Conservation (phyloP, 2,113 vertebrate species). For the Brachyhypopomus occidentalis region DNA sequence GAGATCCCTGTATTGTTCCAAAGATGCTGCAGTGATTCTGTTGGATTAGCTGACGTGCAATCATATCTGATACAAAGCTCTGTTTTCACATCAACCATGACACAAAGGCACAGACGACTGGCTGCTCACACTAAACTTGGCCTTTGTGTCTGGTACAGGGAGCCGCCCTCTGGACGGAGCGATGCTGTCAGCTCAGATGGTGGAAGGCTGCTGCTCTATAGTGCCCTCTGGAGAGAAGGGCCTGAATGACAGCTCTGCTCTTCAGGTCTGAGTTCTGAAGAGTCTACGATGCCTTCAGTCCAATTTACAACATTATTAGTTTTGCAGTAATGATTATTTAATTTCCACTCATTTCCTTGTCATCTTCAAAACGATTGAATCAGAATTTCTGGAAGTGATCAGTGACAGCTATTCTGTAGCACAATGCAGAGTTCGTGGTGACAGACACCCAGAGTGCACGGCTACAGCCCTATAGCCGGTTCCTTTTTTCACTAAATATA, state of each 20-base stretch:
- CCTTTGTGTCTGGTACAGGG: not conserved
- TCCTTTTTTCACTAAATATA: slow-evolving; percentile 23
- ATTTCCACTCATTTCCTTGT: slow-evolving; percentile 20
- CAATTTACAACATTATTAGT: slow-evolving; percentile 7
- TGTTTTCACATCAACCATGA: not conserved
- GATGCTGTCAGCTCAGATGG: not conserved
- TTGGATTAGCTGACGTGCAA: not conserved
- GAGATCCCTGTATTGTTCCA: not conserved
- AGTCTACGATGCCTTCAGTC: not conserved
- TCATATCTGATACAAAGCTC: not conserved
- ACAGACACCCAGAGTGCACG: not conserved
- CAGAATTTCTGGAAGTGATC: slow-evolving; percentile 13
- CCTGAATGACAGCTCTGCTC: not conserved
- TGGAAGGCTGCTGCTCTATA: not conserved
- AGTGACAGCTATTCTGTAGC: slow-evolving; percentile 28
- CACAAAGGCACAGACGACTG: not conserved
- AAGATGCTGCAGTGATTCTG: not conserved
- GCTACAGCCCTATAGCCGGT: slow-evolving; percentile 20
- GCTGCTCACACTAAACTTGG: not conserved
- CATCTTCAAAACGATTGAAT: slow-evolving; percentile 14
- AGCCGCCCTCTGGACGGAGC: not conserved
- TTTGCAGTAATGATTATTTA: slow-evolving; percentile 24
- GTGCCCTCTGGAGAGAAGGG: not conserved
- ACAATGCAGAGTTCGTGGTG: slow-evolving; percentile 35
- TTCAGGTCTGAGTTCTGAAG: not conserved